Conservation (phyloP, 2,888 invertebrate genomes). For the Philereme vetulata region DNA sequence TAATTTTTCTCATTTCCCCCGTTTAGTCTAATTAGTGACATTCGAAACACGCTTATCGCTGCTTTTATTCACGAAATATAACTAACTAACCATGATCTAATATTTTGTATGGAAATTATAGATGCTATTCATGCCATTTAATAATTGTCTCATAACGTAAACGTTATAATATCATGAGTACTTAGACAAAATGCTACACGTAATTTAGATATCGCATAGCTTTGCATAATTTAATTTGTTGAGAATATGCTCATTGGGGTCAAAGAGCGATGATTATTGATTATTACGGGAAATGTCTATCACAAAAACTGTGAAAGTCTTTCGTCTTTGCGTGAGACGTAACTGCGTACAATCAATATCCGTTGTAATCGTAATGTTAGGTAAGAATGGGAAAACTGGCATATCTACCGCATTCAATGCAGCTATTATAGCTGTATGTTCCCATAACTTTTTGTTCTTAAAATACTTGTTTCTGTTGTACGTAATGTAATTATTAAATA, state of each 20-base stretch:
- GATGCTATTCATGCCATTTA: slow-evolving; percentile 28
- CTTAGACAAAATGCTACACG: not conserved
- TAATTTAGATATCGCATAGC: not conserved
- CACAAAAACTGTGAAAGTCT: slow-evolving; percentile 66
- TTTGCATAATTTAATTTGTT: slow-evolving; percentile 2
- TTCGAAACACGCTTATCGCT: slow-evolving; percentile 44
- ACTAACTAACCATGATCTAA: slow-evolving; percentile 43
- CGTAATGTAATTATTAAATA: slow-evolving; percentile 29
- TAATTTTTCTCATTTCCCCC: slow-evolving; percentile 41
- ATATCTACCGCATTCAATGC: slow-evolving; percentile 61
- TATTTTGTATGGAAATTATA: slow-evolving; percentile 22
- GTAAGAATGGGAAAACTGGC: slow-evolving; percentile 68
- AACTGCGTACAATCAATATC: slow-evolving; percentile 74
- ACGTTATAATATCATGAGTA: slow-evolving; percentile 2
- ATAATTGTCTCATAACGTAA: slow-evolving; percentile 1
- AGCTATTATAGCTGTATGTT: slow-evolving; percentile 57
- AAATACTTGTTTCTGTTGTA: slow-evolving; percentile 43
- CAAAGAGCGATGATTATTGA: slow-evolving; percentile 19
- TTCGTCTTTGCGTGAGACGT: slow-evolving; percentile 61
- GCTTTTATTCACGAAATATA: slow-evolving; percentile 35
- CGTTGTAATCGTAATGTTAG: slow-evolving; percentile 71
- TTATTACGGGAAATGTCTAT: slow-evolving; percentile 42
- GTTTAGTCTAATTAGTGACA: slow-evolving; percentile 33
- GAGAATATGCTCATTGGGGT: slow-evolving; percentile 29
- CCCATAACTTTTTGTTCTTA: slow-evolving; percentile 65